Evolutionary conservation across 2,888 invertebrate genomes (phyloP).

Genomic region (Drosophila seclusa): DNA sequence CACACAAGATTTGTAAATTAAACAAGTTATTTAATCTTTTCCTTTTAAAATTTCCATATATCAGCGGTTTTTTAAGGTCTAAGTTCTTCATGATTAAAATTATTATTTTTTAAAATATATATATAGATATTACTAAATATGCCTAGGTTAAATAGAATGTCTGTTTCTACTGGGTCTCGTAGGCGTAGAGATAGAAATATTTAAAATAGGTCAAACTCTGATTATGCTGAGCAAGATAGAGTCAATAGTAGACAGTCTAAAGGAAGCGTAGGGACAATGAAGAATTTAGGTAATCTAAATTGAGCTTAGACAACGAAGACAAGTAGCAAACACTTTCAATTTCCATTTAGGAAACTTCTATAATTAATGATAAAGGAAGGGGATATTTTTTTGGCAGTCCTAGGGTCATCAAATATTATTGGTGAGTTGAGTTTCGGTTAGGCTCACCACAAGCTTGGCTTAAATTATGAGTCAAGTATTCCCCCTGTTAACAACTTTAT

Average conservation of each 20-base stretch:
- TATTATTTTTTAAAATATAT: too few species aligned
- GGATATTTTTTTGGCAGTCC: not conserved
- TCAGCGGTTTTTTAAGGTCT: too few species aligned
- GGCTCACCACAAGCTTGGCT: not conserved
- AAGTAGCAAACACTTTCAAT: too few species aligned
- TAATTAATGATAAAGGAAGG: not conserved
- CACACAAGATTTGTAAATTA: too few species aligned
- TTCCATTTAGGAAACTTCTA: not conserved
- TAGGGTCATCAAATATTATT: not conserved
- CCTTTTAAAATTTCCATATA: too few species aligned
- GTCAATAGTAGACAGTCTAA: not conserved
- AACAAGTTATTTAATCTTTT: too few species aligned
- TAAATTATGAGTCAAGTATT: not conserved
- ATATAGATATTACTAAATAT: too few species aligned
- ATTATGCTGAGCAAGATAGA: not conserved
- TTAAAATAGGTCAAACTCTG: not conserved
- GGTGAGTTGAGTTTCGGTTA: not conserved
- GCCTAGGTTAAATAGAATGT: not conserved
- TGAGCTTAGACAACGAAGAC: too few species aligned
- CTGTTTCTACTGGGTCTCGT: not conserved
- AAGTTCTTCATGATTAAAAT: too few species aligned
- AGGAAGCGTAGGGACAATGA: too few species aligned
- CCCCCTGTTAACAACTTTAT: not conserved
- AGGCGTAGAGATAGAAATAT: not conserved
- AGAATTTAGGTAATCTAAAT: too few species aligned